Conservation (phyloP, 1,140 invertebrate species). For the Aphis gossypii region DNA sequence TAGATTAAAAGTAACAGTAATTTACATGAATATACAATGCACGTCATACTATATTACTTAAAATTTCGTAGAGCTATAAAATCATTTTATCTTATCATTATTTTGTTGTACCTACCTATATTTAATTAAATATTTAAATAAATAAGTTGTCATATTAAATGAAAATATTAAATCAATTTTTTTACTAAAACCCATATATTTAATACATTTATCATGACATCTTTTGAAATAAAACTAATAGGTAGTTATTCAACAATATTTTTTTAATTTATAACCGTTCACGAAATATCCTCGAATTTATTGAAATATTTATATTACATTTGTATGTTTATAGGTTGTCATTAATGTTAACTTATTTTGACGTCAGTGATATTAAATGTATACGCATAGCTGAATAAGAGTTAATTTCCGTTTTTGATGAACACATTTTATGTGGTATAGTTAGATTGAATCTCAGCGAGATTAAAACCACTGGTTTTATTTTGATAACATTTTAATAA, state of each 20-base stretch:
- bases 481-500: background rate
- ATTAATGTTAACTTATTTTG: slow-evolving; percentile 1
- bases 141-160: background rate
- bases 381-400: background rate
- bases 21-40: too few species aligned
- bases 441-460: background rate
- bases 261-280: background rate
- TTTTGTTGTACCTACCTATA: too few species aligned
- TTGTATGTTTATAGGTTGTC: background rate
- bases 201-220: background rate
- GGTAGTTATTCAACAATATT: background rate
- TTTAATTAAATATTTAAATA: too few species aligned
- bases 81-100: too few species aligned
- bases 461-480: background rate
- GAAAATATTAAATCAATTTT: background rate
- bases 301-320: background rate
- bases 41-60: too few species aligned
- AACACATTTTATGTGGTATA: background rate
- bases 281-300: background rate
- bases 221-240: background rate
- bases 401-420: slow-evolving; percentile 6
- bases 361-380: background rate
- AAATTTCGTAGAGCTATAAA: too few species aligned
- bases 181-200: background rate
- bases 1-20: too few species aligned